phyloP scores from a whole-genome alignment of 64 coral and sea anemone genomes.

The Catalaphyllia jardinei region DNA sequence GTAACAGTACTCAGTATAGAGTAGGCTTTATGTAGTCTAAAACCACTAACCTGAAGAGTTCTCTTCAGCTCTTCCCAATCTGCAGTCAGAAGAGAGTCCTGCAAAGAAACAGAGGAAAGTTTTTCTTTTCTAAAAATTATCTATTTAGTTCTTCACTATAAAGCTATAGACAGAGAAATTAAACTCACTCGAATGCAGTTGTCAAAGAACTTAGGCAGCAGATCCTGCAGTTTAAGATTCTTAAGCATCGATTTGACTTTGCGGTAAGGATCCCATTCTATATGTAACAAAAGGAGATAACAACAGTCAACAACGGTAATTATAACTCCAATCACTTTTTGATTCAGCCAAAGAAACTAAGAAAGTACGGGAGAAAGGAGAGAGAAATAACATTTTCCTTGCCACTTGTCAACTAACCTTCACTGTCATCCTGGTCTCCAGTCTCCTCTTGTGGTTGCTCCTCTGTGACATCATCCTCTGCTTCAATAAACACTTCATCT shows the following conservation, averaged over 20 bases:
- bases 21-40: background rate
- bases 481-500: constrained; percentile 32
- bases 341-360: too few species aligned
- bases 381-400: too few species aligned
- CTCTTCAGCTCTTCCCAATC: constrained; percentile 78
- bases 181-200: constrained; percentile 88
- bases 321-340: background rate
- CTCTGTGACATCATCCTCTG: constrained; percentile 25
- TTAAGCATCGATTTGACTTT: constrained; percentile 73
- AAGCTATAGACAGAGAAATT: too few species aligned
- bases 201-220: constrained; percentile 81
- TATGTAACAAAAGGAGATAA: background rate
- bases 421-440: constrained; percentile 23
- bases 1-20: background rate
- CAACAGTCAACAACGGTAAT: background rate
- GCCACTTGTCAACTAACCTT: constrained; percentile 1
- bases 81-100: constrained; percentile 82
- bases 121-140: too few species aligned
- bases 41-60: constrained; percentile 74
- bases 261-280: constrained; percentile 78
- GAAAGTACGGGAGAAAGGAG: too few species aligned
- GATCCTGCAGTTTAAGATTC: constrained; percentile 66
- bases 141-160: background rate
- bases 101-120: background rate
- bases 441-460: constrained; percentile 13